phyloP scores from a whole-genome alignment of 2,113 vertebrate genomes.

The Dunckerocampus dactyliophorus region DNA sequence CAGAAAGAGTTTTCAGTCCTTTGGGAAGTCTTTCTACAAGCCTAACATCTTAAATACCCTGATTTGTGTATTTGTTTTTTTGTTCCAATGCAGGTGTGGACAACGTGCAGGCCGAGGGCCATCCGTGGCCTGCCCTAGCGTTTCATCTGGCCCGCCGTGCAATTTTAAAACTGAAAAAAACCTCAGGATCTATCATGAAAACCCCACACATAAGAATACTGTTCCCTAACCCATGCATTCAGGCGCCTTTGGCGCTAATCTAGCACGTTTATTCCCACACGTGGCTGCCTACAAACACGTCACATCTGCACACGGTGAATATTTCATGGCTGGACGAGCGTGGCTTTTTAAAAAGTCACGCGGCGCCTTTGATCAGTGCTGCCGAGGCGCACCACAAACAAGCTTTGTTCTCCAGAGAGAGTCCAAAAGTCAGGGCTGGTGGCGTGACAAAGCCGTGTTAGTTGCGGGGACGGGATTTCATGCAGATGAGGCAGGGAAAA shows the following conservation, averaged over 20 bases:
- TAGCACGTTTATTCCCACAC: slow-evolving; percentile 5
- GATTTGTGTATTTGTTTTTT: no score
- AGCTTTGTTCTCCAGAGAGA: slow-evolving; percentile 51
- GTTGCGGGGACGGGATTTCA: slow-evolving; percentile 24
- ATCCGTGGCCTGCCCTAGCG: no score
- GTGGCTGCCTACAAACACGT: slow-evolving; percentile 1
- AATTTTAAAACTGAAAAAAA: no score
- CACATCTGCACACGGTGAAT: slow-evolving; percentile 47
- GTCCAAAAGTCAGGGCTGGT: slow-evolving; percentile 35
- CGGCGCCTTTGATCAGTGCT: slow-evolving; percentile 54
- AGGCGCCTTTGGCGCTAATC: not conserved
- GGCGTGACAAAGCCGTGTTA: slow-evolving; percentile 18
- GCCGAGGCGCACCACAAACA: slow-evolving; percentile 45
- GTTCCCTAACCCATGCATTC: not conserved
- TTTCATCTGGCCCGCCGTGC: no score
- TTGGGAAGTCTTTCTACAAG: no score
- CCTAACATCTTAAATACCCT: no score
- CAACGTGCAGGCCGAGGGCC: no score
- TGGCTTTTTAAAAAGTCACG: slow-evolving; percentile 45
- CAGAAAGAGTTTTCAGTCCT: no score
- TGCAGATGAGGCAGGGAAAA: slow-evolving; percentile 28
- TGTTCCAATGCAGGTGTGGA: no score
- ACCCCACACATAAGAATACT: no score
- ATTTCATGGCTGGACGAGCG: slow-evolving; percentile 58
- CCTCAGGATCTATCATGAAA: no score